Conservation (phyloP, 1,140 invertebrate genomes). For the Acromyrmex echinatior region DNA sequence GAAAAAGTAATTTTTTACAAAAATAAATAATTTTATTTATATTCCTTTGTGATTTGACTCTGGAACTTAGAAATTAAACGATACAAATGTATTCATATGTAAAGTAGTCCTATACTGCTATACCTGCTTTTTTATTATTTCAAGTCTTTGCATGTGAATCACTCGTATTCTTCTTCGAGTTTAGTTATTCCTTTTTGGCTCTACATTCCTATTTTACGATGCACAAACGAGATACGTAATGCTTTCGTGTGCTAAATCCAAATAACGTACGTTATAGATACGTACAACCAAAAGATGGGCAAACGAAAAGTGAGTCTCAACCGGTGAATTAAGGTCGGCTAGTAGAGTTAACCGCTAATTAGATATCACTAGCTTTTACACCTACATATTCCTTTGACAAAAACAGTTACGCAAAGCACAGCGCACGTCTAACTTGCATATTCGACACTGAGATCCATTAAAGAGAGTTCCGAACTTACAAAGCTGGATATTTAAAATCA, state of each 20-base stretch:
- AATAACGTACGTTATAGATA: conserved; percentile 14
- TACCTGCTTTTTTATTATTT: background rate
- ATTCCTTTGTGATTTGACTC: background rate
- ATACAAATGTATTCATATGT: conserved; percentile 2
- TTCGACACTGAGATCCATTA: conserved; percentile 69
- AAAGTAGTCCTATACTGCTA: background rate
- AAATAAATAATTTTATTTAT: conserved; percentile 8
- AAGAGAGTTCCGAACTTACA: conserved; percentile 7
- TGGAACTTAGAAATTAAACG: background rate
- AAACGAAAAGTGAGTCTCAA: conserved; percentile 48
- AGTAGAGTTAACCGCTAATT: conserved; percentile 73
- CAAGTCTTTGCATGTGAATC: background rate
- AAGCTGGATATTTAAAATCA: background rate
- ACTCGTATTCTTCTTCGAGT: background rate
- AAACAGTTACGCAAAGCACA: conserved; percentile 57
- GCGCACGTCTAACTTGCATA: conserved; percentile 68
- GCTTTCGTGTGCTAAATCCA: conserved; percentile 1
- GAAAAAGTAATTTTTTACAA: background rate
- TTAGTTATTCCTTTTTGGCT: background rate
- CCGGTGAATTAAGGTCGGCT: conserved; percentile 70
- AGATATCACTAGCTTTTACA: conserved; percentile 77
- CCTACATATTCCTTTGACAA: conserved; percentile 70
- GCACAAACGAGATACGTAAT: conserved; percentile 38
- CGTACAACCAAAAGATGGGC: background rate
- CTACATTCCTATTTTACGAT: conserved; percentile 24